These are phyloP conservation scores for Acanthococcus lagerstroemiae DNA, from an alignment of 2,888 invertebrate species.

Conservation along the genomic window DNA sequence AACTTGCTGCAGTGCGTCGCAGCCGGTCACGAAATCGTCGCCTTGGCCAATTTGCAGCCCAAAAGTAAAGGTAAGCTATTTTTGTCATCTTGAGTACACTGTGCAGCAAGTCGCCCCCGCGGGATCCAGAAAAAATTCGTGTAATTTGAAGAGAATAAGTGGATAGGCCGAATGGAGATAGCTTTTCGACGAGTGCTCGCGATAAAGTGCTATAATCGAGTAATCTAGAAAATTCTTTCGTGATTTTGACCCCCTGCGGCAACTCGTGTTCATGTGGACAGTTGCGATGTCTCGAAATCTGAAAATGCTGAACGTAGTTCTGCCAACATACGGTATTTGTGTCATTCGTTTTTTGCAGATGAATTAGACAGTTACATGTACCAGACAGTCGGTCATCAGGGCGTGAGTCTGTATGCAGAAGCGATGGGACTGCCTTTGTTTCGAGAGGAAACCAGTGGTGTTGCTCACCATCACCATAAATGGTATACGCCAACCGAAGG, in stretches of 20 bases:
- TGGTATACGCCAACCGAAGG: slow-evolving; percentile 68
- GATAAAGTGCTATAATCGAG: too few species aligned
- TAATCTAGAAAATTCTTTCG: too few species aligned
- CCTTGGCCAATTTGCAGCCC: slow-evolving; percentile 90
- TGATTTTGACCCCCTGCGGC: too few species aligned
- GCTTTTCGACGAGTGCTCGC: not conserved
- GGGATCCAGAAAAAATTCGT: too few species aligned
- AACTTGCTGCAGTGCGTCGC: slow-evolving; percentile 97
- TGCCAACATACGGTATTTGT: too few species aligned
- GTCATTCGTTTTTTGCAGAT: slow-evolving; percentile 47
- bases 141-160: too few species aligned
- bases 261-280: too few species aligned
- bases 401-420: slow-evolving; percentile 79
- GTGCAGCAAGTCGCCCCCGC: not conserved
- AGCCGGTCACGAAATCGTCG: slow-evolving; percentile 90
- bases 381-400: slow-evolving; percentile 96
- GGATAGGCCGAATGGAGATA: too few species aligned
- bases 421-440: slow-evolving; percentile 90
- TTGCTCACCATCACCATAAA: slow-evolving; percentile 66
- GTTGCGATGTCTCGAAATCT: too few species aligned
- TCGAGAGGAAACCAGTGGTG: slow-evolving; percentile 71
- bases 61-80: slow-evolving; percentile 58
- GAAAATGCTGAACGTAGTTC: too few species aligned
- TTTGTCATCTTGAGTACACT: not conserved
- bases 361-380: slow-evolving; percentile 98